Base-by-base conservation (phyloP, 2,113 vertebrate species). In the Mellivora capensis region DNA sequence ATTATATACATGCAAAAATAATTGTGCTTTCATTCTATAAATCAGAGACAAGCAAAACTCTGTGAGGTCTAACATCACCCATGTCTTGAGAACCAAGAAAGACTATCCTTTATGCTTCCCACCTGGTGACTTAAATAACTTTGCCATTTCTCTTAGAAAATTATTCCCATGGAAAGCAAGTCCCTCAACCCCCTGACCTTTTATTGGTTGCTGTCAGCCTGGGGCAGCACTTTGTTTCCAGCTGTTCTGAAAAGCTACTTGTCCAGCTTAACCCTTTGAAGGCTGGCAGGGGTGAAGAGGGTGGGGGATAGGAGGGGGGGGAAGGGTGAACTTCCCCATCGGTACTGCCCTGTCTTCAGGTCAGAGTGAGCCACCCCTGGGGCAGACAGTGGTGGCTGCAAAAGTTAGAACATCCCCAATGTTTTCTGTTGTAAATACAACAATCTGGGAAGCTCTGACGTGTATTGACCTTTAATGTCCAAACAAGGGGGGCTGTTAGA, bases 121-220 rank as follows among this genome's bases (percentile, higher is more conserved):
- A 98, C 94, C 96, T 97, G 94, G 96, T 91, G 95, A 83, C 76
- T 98, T 97, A 94, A 97, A 93, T 89, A 97, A 94, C 91, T 87
- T 96, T 47, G 86, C 93, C 39, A 54, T 93, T 97, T 94, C 72
- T 91, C 93, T 91, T 93, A 94, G 96, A 96, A 96, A 96, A 93
- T 90, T 62, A 96, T 94, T 98, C 94, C 94, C 93, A 59, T 61
- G 84, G 96, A 97, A 96, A 97, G 96, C 34, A 77, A 96, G 91
- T 97, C 94, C 77, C 39, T 95, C 92, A 52, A 94, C 93, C 96
- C 76, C 86, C 82, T 97, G 97, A 98, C 97, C 97, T 96, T 91
- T 90, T 64, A 90, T 91, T 93, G 93, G 95, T 57, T 67, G 96
- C 93, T 94, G 64, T 94, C 83, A 91, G 90, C 94, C 97, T 34